phyloP scores from a whole-genome alignment of 2,113 vertebrate species.

The Saccopteryx leptura region DNA sequence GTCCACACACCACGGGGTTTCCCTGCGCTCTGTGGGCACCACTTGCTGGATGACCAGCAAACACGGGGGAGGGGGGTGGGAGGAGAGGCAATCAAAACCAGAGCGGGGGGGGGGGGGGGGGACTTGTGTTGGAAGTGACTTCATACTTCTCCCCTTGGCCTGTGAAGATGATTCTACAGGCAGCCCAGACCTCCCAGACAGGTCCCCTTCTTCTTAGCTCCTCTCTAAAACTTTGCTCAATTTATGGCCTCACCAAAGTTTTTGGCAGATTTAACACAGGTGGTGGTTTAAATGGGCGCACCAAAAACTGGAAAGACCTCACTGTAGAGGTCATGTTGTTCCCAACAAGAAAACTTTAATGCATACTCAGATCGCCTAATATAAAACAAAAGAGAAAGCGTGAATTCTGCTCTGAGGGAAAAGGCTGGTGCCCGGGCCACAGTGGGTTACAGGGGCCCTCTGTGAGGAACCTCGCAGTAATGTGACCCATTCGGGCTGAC shows the following conservation, averaged over 20 bases:
- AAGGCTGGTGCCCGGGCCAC: not conserved
- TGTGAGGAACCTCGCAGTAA: rapidly evolving
- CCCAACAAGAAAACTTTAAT: not conserved
- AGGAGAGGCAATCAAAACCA: too few relatives aligned
- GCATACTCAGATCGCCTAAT: not conserved
- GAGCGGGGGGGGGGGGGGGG: not conserved
- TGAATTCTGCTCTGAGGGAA: not conserved
- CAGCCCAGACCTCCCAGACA: too few relatives aligned
- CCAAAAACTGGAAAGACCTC: not conserved
- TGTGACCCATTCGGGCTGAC: not conserved
- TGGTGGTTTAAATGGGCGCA: not conserved
- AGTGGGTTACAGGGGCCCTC: not conserved
- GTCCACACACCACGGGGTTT: rapidly evolving
- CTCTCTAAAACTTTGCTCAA: not conserved
- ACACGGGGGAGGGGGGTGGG: not conserved
- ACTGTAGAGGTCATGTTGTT: rapidly evolving
- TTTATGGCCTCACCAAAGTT: not conserved
- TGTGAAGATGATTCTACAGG: not conserved
- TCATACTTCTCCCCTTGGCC: not conserved
- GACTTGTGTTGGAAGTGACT: not conserved
- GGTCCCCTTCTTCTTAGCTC: not conserved
- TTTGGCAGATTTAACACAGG: not conserved
- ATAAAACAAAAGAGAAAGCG: not conserved
- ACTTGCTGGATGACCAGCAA: not conserved
- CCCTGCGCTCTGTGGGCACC: rapidly evolving